Percentiles rank a stretch among this genome's conserved stretches.
phyloP scores from a whole-genome alignment of 2,113 vertebrate species.

The Passer montanus region DNA sequence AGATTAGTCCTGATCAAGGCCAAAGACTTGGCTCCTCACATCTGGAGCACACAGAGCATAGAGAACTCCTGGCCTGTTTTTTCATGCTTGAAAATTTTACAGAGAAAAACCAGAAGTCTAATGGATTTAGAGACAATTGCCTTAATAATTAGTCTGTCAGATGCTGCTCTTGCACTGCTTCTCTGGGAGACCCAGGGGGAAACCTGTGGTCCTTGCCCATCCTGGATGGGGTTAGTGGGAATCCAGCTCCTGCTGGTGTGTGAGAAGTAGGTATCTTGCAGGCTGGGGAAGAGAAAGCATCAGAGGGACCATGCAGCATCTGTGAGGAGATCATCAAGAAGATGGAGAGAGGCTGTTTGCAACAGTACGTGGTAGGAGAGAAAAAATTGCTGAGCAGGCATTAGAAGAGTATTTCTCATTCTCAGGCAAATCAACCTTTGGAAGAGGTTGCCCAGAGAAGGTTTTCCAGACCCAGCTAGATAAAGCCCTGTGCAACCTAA shows the following conservation, averaged over 20 bases:
- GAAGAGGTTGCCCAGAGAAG: background rate
- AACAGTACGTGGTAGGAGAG: background rate
- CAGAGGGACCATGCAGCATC: background rate
- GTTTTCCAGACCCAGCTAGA: background rate
- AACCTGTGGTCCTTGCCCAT: background rate
- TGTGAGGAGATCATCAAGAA: background rate
- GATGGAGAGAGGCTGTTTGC: background rate
- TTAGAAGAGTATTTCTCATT: background rate
- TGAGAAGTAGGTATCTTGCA: background rate
- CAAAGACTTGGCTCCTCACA: background rate
- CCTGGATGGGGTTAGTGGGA: background rate
- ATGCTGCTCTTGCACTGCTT: background rate
- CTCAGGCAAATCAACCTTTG: background rate
- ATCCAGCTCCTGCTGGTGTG: background rate
- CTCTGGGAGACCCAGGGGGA: fast-evolving
- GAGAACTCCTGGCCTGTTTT: background rate
- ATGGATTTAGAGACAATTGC: background rate
- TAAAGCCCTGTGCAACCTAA: background rate
- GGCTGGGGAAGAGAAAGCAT: background rate
- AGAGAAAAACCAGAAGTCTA: background rate
- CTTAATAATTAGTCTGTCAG: background rate
- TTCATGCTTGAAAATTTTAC: background rate
- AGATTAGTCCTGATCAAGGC: background rate
- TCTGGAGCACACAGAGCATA: background rate
- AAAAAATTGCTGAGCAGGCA: background rate